A percentile compares a stretch with the other conserved stretches of the same genome.
Conservation (phyloP, 2,888 invertebrate genomes). For the Allacma fusca region DNA sequence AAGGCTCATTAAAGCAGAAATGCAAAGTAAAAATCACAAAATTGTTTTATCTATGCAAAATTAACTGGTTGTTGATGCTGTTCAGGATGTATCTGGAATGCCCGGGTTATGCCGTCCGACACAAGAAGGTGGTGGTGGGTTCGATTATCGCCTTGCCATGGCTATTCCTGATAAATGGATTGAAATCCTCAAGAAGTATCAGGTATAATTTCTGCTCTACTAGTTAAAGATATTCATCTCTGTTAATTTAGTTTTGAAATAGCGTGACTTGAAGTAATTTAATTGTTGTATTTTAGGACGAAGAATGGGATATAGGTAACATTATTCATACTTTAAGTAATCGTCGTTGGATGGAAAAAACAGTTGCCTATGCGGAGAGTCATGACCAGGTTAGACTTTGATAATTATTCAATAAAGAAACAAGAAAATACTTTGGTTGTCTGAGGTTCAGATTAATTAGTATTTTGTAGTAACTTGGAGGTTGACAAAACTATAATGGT, state of each 20-base stretch:
- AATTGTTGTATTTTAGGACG: slow-evolving; percentile 77
- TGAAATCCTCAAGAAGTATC: slow-evolving; percentile 77
- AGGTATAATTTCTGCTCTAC: slow-evolving; percentile 47
- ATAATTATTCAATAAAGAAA: too few species aligned
- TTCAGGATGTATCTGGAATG: slow-evolving; percentile 97
- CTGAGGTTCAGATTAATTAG: too few species aligned
- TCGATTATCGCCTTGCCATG: slow-evolving; percentile 98
- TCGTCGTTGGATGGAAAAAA: slow-evolving; percentile 92
- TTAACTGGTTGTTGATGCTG: background rate
- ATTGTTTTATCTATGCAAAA: too few species aligned
- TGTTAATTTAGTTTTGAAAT: too few species aligned
- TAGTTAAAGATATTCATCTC: too few species aligned
- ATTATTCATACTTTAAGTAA: slow-evolving; percentile 93
- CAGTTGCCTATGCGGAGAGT: slow-evolving; percentile 97
- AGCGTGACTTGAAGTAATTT: too few species aligned
- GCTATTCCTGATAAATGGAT: slow-evolving; percentile 99
- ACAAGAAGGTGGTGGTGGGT: slow-evolving; percentile 91
- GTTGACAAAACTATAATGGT: too few species aligned
- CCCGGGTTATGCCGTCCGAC: slow-evolving; percentile 94
- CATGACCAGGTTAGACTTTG: slow-evolving; percentile 99
- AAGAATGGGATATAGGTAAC: slow-evolving; percentile 92
- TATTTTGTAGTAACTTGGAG: too few species aligned
- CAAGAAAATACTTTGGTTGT: too few species aligned
- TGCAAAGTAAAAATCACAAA: too few species aligned
- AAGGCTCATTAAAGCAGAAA: too few species aligned